Evolutionary conservation across 2,113 vertebrate species (phyloP), one percentile per base, ranked within the genome.

Genomic region (Etheostoma spectabile): DNA sequence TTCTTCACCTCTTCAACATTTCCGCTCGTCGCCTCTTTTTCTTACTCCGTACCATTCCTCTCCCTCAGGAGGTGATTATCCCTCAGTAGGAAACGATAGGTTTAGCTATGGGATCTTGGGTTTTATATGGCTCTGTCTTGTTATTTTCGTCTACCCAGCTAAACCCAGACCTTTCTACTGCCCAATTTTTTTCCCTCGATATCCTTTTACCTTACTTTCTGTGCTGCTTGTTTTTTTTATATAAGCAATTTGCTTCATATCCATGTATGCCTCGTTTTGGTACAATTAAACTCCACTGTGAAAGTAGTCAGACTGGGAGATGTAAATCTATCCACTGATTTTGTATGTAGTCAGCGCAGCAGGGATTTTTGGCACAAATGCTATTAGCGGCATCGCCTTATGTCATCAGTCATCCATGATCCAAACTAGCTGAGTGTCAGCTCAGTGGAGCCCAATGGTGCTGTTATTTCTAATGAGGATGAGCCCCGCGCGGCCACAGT

Each of bases 21-120:
- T 69, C n/a, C 7, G 16, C 67, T 65, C 66, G 61, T 49, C 22
- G 1, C 27, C 53, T 71, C 60, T 70, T 51, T 30, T 38, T 64
- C 61, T 52, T 8, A 53, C 35, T 38, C 6, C 5, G 14, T 68
- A 51, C 21, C 76, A 8, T 59, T 74, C 64, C 46, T 76, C 45
- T 83, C 80, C 68, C 80, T 13, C n/a, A 60, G 78, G 89, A 90
- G 59, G 45, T 84, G 75, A 90, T 90, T 88, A 83, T 19, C 49
- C 51, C 57, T 66, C 33, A 21, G 15, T 51, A 63, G 67, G 21
- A 82, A 82, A 35, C 74, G 16, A 80, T 53, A 33, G 27, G 2
- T 82, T 74, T 60, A 69, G 63, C 77, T 71, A 48, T 82, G 68
- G 62, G 57, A 64, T 71, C 52, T 63, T 46, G 12, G 63, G 57